phyloP scores from a whole-genome alignment of 2,113 vertebrate genomes.

The Pituophis catenifer region DNA sequence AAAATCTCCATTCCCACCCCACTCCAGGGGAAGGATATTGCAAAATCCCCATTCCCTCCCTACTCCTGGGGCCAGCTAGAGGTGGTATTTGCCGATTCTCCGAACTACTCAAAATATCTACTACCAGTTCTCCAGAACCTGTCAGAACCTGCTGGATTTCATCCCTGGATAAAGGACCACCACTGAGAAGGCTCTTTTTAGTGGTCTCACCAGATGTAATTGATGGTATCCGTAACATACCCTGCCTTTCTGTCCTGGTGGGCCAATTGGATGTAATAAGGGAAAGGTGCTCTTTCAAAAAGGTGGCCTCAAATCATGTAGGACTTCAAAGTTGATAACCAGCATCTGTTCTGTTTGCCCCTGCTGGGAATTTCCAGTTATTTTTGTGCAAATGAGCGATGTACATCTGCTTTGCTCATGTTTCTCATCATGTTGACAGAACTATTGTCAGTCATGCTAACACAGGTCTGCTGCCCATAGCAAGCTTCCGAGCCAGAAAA shows the following conservation, averaged over 20 bases:
- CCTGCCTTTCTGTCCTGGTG: not conserved
- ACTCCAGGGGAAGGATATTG: too few species aligned
- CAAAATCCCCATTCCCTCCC: too few species aligned
- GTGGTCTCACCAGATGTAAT: not conserved
- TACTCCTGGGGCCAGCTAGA: too few species aligned
- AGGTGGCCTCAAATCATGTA: not conserved
- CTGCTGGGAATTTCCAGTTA: slow-evolving; percentile 31
- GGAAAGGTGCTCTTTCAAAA: not conserved
- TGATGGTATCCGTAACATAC: not conserved
- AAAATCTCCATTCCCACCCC: too few species aligned
- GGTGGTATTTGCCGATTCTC: too few species aligned
- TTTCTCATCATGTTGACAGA: not conserved
- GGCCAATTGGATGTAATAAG: not conserved
- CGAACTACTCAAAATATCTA: too few species aligned
- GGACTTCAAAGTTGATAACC: not conserved
- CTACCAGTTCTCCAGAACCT: too few species aligned
- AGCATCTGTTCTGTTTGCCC: not conserved
- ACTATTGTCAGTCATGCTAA: not conserved
- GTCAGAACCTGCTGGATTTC: too few species aligned
- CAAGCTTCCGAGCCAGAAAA: slow-evolving; percentile 8
- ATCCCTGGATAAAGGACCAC: not conserved
- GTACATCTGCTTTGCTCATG: not conserved
- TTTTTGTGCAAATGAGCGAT: not conserved
- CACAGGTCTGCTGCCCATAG: slow-evolving; percentile 19
- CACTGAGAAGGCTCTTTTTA: not conserved